phyloP scores from a whole-genome alignment of 92 coral and sea anemone genomes.

The Parazoanthus darwini region DNA sequence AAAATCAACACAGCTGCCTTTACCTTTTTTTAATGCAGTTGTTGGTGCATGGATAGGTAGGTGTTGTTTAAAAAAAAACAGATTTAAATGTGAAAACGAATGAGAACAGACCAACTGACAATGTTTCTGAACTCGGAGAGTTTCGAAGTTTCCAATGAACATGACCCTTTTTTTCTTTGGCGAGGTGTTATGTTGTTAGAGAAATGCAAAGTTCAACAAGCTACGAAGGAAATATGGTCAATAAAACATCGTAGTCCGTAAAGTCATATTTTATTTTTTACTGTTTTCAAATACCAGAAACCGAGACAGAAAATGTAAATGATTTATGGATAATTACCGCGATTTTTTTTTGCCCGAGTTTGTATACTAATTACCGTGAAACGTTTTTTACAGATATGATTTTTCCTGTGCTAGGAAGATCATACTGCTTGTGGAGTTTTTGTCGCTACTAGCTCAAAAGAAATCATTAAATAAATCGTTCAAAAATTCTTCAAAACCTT shows the following conservation, averaged over 20 bases:
- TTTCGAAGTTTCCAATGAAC: not conserved
- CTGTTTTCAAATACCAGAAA: too few relatives aligned
- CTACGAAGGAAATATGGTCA: too few relatives aligned
- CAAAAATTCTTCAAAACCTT: not conserved
- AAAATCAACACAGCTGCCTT: conserved; percentile 3
- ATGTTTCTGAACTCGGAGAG: not conserved
- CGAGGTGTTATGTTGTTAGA: not conserved
- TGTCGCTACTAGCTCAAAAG: not conserved
- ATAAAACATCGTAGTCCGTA: too few relatives aligned
- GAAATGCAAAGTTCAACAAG: not conserved
- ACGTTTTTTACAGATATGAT: too few relatives aligned
- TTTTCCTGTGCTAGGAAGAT: too few relatives aligned
- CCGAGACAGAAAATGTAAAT: too few relatives aligned
- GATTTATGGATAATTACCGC: too few relatives aligned
- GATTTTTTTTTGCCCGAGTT: too few relatives aligned
- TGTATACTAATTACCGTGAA: too few relatives aligned
- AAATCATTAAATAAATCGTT: too few relatives aligned
- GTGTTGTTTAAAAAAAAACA: not conserved
- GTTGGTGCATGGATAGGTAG: not conserved
- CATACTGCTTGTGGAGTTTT: too few relatives aligned
- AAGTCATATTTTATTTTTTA: too few relatives aligned
- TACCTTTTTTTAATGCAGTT: not conserved
- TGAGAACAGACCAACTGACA: not conserved
- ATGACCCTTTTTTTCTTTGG: not conserved
- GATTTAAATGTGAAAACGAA: not conserved